phyloP scores from a whole-genome alignment of 2,888 invertebrate species.

The Eupithecia vulgata region DNA sequence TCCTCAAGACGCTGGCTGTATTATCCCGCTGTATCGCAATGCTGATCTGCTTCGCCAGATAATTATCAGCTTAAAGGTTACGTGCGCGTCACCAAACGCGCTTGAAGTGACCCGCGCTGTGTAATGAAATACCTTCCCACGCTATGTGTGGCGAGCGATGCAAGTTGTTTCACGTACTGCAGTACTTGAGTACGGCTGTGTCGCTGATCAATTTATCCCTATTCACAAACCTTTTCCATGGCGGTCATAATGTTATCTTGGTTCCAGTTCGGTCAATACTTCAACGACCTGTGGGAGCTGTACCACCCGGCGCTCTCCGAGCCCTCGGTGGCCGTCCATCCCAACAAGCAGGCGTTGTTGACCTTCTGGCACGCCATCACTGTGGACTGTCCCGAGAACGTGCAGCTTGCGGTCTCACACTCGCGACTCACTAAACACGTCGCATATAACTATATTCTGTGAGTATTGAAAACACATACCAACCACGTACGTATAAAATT shows the following conservation, averaged over 20 bases:
- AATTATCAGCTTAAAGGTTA: too few species aligned
- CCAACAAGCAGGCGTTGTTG: constrained; percentile 96
- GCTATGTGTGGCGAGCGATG: too few species aligned
- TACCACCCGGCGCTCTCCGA: constrained; percentile 97
- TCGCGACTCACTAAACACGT: constrained; percentile 96
- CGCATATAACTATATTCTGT: constrained; percentile 98
- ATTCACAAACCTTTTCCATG: neutral
- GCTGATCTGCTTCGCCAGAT: too few species aligned
- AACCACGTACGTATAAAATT: neutral
- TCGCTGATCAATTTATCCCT: neutral
- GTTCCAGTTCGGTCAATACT: constrained; percentile 93
- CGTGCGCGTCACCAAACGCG: too few species aligned
- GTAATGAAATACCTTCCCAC: too few species aligned
- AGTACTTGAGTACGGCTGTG: neutral
- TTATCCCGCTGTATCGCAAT: too few species aligned
- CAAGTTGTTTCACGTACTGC: neutral
- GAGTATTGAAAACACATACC: constrained; percentile 72
- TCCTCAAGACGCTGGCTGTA: too few species aligned
- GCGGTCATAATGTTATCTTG: neutral
- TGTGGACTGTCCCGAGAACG: constrained; percentile 96
- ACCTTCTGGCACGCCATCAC: constrained; percentile 97
- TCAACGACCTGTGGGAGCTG: constrained; percentile 95
- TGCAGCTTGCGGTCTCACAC: constrained; percentile 93
- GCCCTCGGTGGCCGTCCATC: constrained; percentile 96
- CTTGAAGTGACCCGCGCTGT: too few species aligned